Base-by-base conservation (phyloP, 2,888 invertebrate species). In the Dioctria linearis region DNA sequence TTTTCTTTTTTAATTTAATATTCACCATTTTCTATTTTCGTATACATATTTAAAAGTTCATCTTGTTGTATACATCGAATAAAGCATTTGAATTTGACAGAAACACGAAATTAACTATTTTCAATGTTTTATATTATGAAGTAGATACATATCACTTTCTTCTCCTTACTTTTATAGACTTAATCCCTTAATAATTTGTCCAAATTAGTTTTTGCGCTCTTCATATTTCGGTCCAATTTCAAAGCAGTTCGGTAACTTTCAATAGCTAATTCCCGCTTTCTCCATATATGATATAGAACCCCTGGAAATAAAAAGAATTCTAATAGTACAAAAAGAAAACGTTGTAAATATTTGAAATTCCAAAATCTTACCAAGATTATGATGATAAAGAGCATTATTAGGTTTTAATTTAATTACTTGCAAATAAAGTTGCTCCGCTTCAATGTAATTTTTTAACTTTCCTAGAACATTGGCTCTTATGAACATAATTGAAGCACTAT, bases 231-330 rank as follows among this genome's bases (percentile, higher is more conserved):
- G 87, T 96, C 93, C 3, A 96, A 88, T 84, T 91, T 89, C 76
- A 98, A 89, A 11, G 97, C 96, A 85, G 91, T 92, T 84, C 90
- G 90, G 86, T 98, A 98, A 90, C 94, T 92, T 83, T 91, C 87
- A 86, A 93, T 91, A 0, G 98, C 98, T 84, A 92, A 89, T 5
- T 92, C 90, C 81, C 92, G 90, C 88, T 94, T 96, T 83, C 94
- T 94, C 96, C 96, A 97, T 39, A 96, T 93, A 89, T 97, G 97
- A 88, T 97, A 97, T n/a, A 98, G 90, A 37, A 98, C 96, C 80
- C 95, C 96, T 95, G 87, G 73, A 90, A 59, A 11, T 6, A 13
- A 67, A 42, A 46, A 42, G 13, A 43, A 13, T 49, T 9, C 4
- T 40, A 25, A 25, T 25, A 25, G 25, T n/a, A 25, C 40, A 2